Conservation (phyloP, 2,797 vertebrate species). For the Sebastes glaucus region DNA sequence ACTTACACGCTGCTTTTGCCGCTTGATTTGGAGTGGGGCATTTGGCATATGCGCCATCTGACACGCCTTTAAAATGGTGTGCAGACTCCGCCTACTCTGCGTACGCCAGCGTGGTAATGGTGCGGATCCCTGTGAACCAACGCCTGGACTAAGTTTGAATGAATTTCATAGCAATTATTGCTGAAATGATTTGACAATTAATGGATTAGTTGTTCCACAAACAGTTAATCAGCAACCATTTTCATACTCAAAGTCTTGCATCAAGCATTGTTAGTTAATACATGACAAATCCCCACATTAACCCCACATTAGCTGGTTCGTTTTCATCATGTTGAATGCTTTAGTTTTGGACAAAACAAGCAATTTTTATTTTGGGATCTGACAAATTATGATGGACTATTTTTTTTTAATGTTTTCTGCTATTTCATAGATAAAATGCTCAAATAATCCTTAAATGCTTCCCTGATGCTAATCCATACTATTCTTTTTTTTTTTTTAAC, state of each 20-base stretch:
- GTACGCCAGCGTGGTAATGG: no score
- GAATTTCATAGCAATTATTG: neutral
- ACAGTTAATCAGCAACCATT: neutral
- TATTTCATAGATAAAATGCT: neutral
- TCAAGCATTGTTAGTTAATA: neutral
- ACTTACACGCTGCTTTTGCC: no score
- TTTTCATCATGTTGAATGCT: neutral
- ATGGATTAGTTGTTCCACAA: neutral
- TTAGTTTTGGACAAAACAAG: neutral
- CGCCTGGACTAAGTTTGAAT: neutral
- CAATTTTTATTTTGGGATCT: no score
- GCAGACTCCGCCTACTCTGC: no score
- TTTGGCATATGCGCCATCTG: rapidly evolving
- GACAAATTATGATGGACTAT: no score
- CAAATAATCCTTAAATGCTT: neutral
- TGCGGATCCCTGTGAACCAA: neutral
- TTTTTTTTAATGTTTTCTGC: neutral
- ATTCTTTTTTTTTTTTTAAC: no score
- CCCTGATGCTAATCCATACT: neutral
- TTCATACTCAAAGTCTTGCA: neutral
- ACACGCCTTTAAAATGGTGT: no score
- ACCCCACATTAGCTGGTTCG: neutral
- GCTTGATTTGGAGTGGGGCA: no score
- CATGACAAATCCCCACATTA: neutral
- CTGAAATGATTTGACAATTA: neutral